Conservation (phyloP, 2,113 vertebrate species). For the Smithornis capensis region DNA sequence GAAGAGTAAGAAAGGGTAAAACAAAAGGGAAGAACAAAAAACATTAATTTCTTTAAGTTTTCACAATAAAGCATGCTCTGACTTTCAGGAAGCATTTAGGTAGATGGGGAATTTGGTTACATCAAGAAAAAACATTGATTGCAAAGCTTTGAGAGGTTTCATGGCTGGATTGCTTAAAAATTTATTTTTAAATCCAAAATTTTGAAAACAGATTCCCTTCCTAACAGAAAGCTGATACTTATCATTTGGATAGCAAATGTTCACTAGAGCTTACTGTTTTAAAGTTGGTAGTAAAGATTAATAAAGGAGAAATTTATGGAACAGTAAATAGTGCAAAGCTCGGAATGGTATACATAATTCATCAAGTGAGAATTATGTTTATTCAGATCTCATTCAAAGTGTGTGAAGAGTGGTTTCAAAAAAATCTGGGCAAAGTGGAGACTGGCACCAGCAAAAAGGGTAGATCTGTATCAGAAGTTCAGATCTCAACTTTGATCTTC, state of each 20-base stretch:
- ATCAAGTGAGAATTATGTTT: background rate
- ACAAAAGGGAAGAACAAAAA: background rate
- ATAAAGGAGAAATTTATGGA: background rate
- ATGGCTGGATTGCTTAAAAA: no score
- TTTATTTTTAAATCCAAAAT: no score
- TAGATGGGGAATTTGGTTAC: background rate
- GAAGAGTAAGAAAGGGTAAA: accelerated
- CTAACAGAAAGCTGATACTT: background rate
- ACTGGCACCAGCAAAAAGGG: background rate
- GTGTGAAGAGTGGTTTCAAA: background rate
- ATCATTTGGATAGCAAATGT: background rate
- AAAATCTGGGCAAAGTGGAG: background rate
- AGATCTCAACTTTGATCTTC: background rate
- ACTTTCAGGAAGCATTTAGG: background rate
- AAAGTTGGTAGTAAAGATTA: background rate
- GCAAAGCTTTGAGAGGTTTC: background rate
- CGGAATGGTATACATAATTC: background rate
- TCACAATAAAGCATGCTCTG: background rate
- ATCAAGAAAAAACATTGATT: background rate
- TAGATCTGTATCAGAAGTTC: background rate
- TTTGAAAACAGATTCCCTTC: background rate
- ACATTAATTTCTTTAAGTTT: background rate
- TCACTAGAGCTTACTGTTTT: background rate
- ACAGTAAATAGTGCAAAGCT: background rate
- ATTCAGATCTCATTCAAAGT: background rate